These are phyloP conservation scores for Muntiacus reevesi DNA, from an alignment of 2,113 vertebrate species.

Conservation along the genomic window DNA sequence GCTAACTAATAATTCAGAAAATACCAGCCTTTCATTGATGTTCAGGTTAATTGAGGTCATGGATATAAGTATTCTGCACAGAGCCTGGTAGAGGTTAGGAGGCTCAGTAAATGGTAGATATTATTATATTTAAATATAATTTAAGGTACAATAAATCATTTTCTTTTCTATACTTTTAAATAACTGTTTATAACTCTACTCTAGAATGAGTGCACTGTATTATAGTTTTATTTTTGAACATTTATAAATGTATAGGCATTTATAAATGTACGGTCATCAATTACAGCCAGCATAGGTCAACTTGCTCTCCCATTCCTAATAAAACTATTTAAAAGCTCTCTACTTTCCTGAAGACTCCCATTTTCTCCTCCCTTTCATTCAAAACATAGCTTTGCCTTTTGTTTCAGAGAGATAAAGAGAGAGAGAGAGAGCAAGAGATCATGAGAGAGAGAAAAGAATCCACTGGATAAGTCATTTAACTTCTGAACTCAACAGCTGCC, in stretches of 20 bases:
- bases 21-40: background rate
- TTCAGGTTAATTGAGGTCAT: background rate
- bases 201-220: background rate
- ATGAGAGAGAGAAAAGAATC: background rate
- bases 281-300: background rate
- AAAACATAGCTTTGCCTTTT: background rate
- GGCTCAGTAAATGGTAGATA: background rate
- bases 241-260: background rate
- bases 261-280: background rate
- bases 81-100: background rate
- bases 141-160: slow-evolving; percentile 15
- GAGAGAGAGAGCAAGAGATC: background rate
- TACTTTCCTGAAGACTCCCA: background rate
- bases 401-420: background rate
- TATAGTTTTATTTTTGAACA: background rate
- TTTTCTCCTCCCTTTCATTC: background rate
- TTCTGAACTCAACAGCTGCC: background rate
- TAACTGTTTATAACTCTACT: background rate
- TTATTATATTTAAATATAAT: background rate
- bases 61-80: background rate
- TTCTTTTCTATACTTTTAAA: slow-evolving; percentile 28
- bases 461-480: background rate
- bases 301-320: background rate
- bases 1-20: background rate
- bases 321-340: background rate